These are phyloP conservation scores for Stigmatopora nigra DNA, from an alignment of 2,113 vertebrate species.

Conservation along the genomic window DNA sequence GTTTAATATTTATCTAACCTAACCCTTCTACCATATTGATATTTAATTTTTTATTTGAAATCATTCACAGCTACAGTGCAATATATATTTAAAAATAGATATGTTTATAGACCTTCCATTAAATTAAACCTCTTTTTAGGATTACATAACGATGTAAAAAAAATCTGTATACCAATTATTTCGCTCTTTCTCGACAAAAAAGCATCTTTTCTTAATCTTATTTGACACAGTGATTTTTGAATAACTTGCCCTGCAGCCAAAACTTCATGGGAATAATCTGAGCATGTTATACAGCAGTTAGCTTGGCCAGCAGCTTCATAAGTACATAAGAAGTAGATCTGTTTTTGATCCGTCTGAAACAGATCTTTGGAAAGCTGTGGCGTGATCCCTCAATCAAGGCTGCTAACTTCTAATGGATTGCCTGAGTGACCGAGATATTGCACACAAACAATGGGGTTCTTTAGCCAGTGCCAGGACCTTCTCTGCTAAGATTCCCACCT, in stretches of 20 bases:
- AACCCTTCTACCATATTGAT: neutral
- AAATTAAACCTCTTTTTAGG: too few species aligned
- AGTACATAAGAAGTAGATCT: conserved; percentile 60
- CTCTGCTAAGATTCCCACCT: conserved; percentile 35
- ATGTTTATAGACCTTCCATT: too few species aligned
- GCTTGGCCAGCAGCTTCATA: conserved; percentile 42
- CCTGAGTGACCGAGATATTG: conserved; percentile 42
- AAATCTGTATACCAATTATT: conserved; percentile 9
- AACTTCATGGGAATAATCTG: conserved; percentile 58
- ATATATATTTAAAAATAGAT: too few species aligned
- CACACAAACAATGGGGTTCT: conserved; percentile 30
- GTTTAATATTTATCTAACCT: too few species aligned
- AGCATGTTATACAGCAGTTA: conserved; percentile 42
- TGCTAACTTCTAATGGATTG: conserved; percentile 30
- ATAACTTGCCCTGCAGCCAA: conserved; percentile 46
- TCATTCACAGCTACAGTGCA: too few species aligned
- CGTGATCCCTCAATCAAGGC: conserved; percentile 42
- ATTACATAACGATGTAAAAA: too few species aligned
- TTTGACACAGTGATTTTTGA: conserved; percentile 59
- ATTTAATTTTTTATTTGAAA: neutral
- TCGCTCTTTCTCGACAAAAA: conserved; percentile 27
- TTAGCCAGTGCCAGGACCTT: conserved; percentile 44
- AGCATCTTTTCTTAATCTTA: conserved; percentile 49
- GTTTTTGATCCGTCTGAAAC: conserved; percentile 52
- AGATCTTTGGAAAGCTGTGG: conserved; percentile 54